Evolutionary conservation across 2,113 vertebrate genomes (phyloP).

Genomic region (Chloroceryle aenea): DNA sequence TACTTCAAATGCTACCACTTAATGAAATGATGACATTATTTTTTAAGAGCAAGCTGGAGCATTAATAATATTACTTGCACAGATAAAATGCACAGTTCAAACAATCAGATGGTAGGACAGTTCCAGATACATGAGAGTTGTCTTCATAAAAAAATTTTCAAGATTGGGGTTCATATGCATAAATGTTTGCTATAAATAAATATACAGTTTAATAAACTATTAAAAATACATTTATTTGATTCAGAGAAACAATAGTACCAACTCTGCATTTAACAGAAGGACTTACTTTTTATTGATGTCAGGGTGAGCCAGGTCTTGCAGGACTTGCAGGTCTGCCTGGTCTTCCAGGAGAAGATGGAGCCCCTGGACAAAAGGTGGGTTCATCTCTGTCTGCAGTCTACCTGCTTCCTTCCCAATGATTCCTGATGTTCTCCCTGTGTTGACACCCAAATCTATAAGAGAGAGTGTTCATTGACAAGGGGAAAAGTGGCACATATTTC

Average conservation of each 20-base stretch:
- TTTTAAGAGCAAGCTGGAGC: neutral
- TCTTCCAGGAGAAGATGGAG: slow-evolving; percentile 88
- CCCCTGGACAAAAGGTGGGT: slow-evolving; percentile 85
- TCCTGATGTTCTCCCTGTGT: neutral
- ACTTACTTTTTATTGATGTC: slow-evolving; percentile 25
- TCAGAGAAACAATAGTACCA: neutral
- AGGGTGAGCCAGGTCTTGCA: slow-evolving; percentile 84
- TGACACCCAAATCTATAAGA: neutral
- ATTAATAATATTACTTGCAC: neutral
- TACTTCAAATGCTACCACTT: neutral
- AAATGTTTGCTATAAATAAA: neutral
- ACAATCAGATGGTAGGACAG: neutral
- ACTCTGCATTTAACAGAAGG: neutral
- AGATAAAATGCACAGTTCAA: neutral
- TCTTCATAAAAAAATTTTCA: neutral
- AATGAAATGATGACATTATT: neutral
- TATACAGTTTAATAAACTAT: neutral
- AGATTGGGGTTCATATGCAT: neutral
- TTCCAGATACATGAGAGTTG: neutral
- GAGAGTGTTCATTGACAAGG: neutral
- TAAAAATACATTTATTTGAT: neutral
- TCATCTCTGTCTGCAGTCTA: neutral
- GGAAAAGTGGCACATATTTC: neutral
- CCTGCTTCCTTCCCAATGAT: neutral
- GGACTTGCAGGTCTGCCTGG: slow-evolving; percentile 84